Percentiles rank a stretch among this genome's conserved stretches.
phyloP scores from a whole-genome alignment of 2,888 invertebrate genomes.

The Drosophila pullipes region DNA sequence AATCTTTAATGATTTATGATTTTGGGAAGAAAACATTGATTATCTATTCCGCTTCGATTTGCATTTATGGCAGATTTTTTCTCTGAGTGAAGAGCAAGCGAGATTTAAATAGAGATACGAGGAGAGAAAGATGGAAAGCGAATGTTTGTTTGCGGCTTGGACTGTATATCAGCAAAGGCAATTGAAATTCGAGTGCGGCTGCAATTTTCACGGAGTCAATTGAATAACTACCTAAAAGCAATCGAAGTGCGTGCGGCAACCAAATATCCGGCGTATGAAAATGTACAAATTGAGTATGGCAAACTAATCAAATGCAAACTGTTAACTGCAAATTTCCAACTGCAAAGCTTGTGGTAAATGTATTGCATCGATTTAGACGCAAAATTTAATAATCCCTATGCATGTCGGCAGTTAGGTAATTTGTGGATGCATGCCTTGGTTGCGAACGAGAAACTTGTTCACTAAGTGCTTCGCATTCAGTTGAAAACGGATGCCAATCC shows the following conservation, averaged over 20 bases:
- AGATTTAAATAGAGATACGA: neutral
- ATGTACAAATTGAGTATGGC: constrained; percentile 38
- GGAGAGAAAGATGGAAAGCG: neutral
- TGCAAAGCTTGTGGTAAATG: constrained; percentile 16
- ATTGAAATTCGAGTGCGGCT: constrained; percentile 23
- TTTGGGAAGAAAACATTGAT: neutral
- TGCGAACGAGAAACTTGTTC: constrained; percentile 8
- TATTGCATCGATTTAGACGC: constrained; percentile 7
- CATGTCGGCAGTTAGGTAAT: constrained; percentile 49
- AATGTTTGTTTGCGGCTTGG: constrained; percentile 45
- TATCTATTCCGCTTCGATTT: neutral
- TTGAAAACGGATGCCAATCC: constrained; percentile 47
- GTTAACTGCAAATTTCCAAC: constrained; percentile 16
- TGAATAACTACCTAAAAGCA: constrained; percentile 58
- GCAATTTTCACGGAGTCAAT: constrained; percentile 59
- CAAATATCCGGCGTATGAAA: constrained; percentile 32
- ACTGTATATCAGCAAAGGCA: constrained; percentile 31
- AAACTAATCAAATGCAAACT: constrained; percentile 55
- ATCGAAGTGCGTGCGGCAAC: constrained; percentile 38
- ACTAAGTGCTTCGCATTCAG: constrained; percentile 23
- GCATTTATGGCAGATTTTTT: neutral
- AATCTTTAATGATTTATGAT: neutral
- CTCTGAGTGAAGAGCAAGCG: constrained; percentile 15
- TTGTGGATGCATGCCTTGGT: constrained; percentile 42
- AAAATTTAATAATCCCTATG: constrained; percentile 24